A percentile compares a stretch with the other conserved stretches of the same genome.
Conservation (phyloP, 2,797 vertebrate species). For the Brotula barbata region DNA sequence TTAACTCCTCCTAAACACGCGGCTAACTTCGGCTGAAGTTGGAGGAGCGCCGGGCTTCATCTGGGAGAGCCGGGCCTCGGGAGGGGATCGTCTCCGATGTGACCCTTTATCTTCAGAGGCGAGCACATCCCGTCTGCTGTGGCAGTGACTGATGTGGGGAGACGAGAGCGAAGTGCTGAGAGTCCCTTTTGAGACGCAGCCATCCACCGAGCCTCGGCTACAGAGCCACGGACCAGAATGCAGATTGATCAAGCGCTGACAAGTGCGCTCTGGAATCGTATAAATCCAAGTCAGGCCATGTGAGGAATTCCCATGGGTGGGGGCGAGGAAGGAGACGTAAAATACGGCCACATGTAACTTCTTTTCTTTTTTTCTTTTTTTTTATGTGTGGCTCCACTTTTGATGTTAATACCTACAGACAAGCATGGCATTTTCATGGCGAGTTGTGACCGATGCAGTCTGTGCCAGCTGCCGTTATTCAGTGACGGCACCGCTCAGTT, state of each 20-base stretch:
- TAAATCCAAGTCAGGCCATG: constrained; percentile 20
- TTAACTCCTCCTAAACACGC: constrained; percentile 21
- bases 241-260: constrained; percentile 34
- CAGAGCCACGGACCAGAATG: constrained; percentile 41
- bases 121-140: constrained; percentile 28
- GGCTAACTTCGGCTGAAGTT: constrained; percentile 38
- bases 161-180: constrained; percentile 32
- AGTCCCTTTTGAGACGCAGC: constrained; percentile 35
- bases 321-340: not conserved
- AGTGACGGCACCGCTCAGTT: not conserved
- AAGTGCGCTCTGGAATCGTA: constrained; percentile 27
- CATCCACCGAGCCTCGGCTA: constrained; percentile 36
- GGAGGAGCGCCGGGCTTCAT: constrained; percentile 19
- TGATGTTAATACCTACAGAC: constrained; percentile 39
- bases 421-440: constrained; percentile 30
- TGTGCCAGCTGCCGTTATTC: constrained; percentile 10
- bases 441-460: constrained; percentile 16
- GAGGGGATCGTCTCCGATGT: constrained; percentile 24
- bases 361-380: not conserved
- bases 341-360: no score
- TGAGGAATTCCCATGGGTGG: constrained; percentile 4
- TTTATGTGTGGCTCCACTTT: constrained; percentile 4
- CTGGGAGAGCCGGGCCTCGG: not conserved
- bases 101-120: constrained; percentile 51
- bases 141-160: constrained; percentile 56